Percentiles rank a stretch among this genome's conserved stretches.
phyloP scores from a whole-genome alignment of 2,113 vertebrate species.

The Rostratula benghalensis region DNA sequence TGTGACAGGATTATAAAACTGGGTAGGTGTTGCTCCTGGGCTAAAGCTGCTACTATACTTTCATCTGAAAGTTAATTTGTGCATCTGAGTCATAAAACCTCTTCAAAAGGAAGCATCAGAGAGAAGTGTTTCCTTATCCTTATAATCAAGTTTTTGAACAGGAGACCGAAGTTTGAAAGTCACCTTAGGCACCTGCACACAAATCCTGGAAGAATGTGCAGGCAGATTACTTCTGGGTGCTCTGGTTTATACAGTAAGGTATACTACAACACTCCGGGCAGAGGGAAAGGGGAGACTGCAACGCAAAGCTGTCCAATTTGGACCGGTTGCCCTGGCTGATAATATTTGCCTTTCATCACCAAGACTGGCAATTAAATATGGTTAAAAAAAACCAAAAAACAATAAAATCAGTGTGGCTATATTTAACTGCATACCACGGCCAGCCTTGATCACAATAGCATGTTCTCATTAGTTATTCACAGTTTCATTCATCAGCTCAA shows the following conservation, averaged over 20 bases:
- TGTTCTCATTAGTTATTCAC: slow-evolving; percentile 1
- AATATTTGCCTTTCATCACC: neutral
- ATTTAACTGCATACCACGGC: slow-evolving; percentile 13
- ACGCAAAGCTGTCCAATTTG: neutral
- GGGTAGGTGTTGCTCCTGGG: slow-evolving; percentile 33
- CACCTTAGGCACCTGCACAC: neutral
- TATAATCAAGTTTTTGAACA: neutral
- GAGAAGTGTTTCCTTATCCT: slow-evolving; percentile 2
- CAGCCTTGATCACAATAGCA: neutral
- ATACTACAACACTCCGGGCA: neutral
- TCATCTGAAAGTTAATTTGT: slow-evolving; percentile 39
- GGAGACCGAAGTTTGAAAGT: neutral
- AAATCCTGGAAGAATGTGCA: slow-evolving; percentile 14
- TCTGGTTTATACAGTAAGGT: neutral
- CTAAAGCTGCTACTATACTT: slow-evolving; percentile 25
- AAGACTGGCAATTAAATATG: neutral
- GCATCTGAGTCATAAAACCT: slow-evolving; percentile 36
- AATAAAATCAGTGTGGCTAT: neutral
- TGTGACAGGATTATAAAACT: slow-evolving; percentile 5
- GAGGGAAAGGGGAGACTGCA: neutral
- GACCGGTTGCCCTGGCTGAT: neutral
- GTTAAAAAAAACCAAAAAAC: neutral
- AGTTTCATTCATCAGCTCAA: neutral
- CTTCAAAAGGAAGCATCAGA: slow-evolving; percentile 7
- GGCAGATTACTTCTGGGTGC: neutral